phyloP scores from a whole-genome alignment of 2,113 vertebrate genomes.

The Oostethus manadensis region DNA sequence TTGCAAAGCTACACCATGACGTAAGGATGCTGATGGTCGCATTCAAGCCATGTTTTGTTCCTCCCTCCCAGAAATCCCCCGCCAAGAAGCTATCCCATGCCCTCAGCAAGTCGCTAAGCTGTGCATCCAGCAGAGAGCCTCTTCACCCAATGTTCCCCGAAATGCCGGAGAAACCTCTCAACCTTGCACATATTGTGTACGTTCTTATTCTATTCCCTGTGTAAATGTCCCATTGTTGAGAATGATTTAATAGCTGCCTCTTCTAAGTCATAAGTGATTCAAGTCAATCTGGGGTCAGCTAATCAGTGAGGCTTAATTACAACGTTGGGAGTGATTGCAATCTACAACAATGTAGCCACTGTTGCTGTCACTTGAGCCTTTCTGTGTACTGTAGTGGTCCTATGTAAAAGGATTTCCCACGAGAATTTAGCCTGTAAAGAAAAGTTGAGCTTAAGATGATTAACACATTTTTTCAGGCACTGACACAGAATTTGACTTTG shows the following conservation, averaged over 20 bases:
- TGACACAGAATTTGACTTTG: neutral
- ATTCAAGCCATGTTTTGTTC: constrained; percentile 33
- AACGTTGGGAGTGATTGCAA: constrained; percentile 40
- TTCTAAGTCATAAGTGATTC: constrained; percentile 37
- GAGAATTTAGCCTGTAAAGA: neutral
- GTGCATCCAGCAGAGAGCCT: constrained; percentile 91
- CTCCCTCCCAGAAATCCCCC: constrained; percentile 90
- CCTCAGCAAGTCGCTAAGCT: constrained; percentile 97
- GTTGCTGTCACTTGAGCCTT: constrained; percentile 2
- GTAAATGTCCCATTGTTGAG: neutral
- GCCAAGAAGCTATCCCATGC: constrained; percentile 97
- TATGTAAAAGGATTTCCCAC: neutral
- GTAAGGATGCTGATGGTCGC: constrained; percentile 5
- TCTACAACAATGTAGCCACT: constrained; percentile 17
- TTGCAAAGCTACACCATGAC: constrained; percentile 1
- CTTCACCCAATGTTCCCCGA: constrained; percentile 93
- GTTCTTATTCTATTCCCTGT: constrained; percentile 52
- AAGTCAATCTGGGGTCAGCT: constrained; percentile 45
- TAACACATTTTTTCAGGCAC: neutral
- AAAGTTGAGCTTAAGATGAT: neutral
- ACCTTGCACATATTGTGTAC: constrained; percentile 95
- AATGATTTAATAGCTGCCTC: constrained; percentile 6
- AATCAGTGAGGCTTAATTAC: constrained; percentile 61
- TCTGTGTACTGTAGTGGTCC: neutral
- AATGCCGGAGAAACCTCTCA: constrained; percentile 92